These are phyloP conservation scores for Athrips mouffetella DNA, from an alignment of 2,888 invertebrate genomes.

Conservation along the genomic window DNA sequence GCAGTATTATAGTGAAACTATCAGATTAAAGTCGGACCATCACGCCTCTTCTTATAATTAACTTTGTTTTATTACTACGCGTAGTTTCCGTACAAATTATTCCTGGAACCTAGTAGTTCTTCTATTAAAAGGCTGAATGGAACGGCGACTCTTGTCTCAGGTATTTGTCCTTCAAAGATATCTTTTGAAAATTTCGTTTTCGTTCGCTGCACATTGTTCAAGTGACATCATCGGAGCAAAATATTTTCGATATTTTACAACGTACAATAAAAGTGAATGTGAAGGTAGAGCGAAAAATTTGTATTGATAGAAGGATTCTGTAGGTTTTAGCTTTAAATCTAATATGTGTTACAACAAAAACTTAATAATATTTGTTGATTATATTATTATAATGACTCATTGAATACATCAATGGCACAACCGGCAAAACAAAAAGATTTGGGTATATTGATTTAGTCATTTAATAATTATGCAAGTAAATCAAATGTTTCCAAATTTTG, in stretches of 20 bases:
- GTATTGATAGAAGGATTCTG: background rate
- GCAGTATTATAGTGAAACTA: conserved; percentile 33
- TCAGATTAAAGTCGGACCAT: conserved; percentile 39
- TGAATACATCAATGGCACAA: too few relatives aligned
- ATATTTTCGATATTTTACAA: background rate
- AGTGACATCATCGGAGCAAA: background rate
- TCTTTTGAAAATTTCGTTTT: background rate
- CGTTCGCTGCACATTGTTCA: background rate
- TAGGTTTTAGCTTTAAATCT: background rate
- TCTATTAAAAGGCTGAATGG: background rate
- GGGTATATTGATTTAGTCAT: too few relatives aligned
- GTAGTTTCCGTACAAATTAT: conserved; percentile 26
- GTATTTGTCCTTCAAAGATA: background rate
- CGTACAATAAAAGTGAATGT: background rate
- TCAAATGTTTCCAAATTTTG: too few relatives aligned
- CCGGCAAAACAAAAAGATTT: too few relatives aligned
- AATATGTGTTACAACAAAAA: too few relatives aligned
- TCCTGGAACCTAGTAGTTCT: background rate
- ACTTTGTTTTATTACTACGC: conserved; percentile 54
- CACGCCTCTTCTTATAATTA: conserved; percentile 46
- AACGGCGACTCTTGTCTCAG: background rate
- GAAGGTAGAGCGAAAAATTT: background rate
- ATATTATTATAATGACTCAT: too few relatives aligned
- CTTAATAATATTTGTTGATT: too few relatives aligned
- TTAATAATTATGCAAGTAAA: too few relatives aligned